These are phyloP conservation scores for Eupeodes latifasciatus DNA, from an alignment of 2,888 invertebrate genomes.

Conservation along the genomic window DNA sequence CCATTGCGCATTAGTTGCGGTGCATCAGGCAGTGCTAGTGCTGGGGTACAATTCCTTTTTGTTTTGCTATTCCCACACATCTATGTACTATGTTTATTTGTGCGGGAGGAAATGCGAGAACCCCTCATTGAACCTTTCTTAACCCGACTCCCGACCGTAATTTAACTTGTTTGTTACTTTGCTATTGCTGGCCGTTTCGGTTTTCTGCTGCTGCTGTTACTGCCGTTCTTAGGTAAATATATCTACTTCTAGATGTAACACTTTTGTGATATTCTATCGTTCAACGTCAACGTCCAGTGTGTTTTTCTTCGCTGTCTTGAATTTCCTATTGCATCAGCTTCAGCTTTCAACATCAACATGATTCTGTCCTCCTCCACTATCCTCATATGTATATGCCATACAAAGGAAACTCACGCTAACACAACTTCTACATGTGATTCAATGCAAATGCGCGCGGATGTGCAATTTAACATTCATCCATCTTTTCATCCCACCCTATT, in stretches of 20 bases:
- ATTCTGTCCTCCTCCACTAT: slow-evolving; percentile 14
- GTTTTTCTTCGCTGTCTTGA: slow-evolving; percentile 42
- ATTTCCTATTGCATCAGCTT: slow-evolving; percentile 68
- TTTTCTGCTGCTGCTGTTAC: not conserved
- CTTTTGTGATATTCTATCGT: slow-evolving; percentile 65
- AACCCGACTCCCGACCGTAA: slow-evolving; percentile 36
- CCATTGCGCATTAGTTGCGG: slow-evolving; percentile 65
- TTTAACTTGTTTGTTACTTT: slow-evolving; percentile 53
- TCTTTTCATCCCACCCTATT: slow-evolving; percentile 37
- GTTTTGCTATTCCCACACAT: slow-evolving; percentile 37
- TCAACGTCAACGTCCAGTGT: slow-evolving; percentile 68
- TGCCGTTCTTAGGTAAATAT: not conserved
- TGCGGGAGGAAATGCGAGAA: slow-evolving; percentile 61
- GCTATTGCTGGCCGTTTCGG: not conserved
- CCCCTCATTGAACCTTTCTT: slow-evolving; percentile 37
- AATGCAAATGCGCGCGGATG: slow-evolving; percentile 49
- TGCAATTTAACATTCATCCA: slow-evolving; percentile 49
- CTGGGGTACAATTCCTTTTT: slow-evolving; percentile 35
- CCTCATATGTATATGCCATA: slow-evolving; percentile 9
- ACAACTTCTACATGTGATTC: slow-evolving; percentile 31
- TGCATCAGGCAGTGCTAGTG: not conserved
- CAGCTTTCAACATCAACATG: slow-evolving; percentile 31
- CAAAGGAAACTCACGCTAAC: slow-evolving; percentile 29
- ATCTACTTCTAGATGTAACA: not conserved
- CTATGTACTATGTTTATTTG: not conserved